Percentiles rank a stretch among this genome's conserved stretches.
phyloP scores from a whole-genome alignment of 2,113 vertebrate species.

The Axis porcinus region DNA sequence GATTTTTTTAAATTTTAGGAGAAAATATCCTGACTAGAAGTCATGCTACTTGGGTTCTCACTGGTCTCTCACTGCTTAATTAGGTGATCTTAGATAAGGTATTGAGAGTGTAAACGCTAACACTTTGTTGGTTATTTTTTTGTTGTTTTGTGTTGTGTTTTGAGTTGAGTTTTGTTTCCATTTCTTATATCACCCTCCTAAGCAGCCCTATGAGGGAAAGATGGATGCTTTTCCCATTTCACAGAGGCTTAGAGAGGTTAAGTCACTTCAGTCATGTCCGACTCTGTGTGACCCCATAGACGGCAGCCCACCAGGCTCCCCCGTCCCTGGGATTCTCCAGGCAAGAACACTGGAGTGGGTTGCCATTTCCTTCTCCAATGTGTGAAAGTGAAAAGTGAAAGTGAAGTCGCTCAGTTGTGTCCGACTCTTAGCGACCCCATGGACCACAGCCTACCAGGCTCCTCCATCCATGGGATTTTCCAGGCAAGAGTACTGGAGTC shows the following conservation, averaged over 20 bases:
- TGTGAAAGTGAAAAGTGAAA: no score
- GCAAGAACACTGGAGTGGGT: no score
- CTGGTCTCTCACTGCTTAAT: background rate
- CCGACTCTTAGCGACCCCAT: no score
- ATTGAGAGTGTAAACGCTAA: background rate
- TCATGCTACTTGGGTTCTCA: background rate
- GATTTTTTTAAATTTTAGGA: constrained; percentile 17
- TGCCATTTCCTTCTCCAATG: no score
- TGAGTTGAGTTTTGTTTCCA: background rate
- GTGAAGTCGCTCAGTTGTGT: no score
- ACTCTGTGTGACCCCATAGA: no score
- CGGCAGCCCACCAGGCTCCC: no score
- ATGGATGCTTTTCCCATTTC: background rate
- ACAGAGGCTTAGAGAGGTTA: background rate
- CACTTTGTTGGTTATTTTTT: background rate
- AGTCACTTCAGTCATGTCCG: background rate
- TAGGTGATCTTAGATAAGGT: background rate
- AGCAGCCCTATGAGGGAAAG: background rate
- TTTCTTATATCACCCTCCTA: background rate
- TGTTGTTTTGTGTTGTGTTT: background rate
- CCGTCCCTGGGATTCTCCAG: no score
- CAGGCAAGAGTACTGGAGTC: no score
- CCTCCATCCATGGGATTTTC: no score
- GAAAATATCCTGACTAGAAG: background rate
- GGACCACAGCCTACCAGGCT: no score